Evolutionary conservation across 2,888 invertebrate species (phyloP), one percentile per base, ranked within the genome.

Genomic region (Xanthia icteritia): DNA sequence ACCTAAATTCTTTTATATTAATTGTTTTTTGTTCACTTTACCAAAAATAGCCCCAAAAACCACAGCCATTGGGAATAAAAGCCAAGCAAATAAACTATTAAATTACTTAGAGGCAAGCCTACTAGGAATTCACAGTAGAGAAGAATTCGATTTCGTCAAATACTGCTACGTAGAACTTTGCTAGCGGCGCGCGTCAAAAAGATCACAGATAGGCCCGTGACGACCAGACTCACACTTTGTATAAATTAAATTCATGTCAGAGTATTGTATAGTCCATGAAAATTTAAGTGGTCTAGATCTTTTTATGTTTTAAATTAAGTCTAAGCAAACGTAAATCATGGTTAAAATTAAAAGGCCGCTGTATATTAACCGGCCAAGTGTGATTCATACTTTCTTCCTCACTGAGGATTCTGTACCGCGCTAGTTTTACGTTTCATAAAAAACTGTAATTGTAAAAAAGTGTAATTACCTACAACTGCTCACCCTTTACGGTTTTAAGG

Each of bases 191-290:
- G 58, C 48, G 58, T 77, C 84, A 77, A 80, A 75, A 36, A 75
- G 74, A 83, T 80, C 65, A 5, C 48, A 77, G 80, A 80, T 83
- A 83, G 36, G 36, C 58, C 61, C 36, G 42, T 65, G 70, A 77
- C 58, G 66, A 23, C 8, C 66, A 45, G 54, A n/a, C 54, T 54
- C 20, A 75, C 54, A 81, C 63, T 69, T 77, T 66, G 56, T 66
- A 67, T 76, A 70, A 54, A 72, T 83, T 61, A 73, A 68, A 83
- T 69, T 65, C 45, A 69, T 48, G 36, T 61, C 51, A 45, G 4
- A 42, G 48, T 63, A 58, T 42, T 67, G 15, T 51, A 17, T 54
- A n/a, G 23, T 17, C 31, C 5, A 3, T 23, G n/a, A 42, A 60
- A 42, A 51, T 17, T 63, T 5, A 27, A 71, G 27, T 20, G 11